These are phyloP conservation scores for Chalcosyrphus nemorum DNA, from an alignment of 2,888 invertebrate species.

Conservation along the genomic window DNA sequence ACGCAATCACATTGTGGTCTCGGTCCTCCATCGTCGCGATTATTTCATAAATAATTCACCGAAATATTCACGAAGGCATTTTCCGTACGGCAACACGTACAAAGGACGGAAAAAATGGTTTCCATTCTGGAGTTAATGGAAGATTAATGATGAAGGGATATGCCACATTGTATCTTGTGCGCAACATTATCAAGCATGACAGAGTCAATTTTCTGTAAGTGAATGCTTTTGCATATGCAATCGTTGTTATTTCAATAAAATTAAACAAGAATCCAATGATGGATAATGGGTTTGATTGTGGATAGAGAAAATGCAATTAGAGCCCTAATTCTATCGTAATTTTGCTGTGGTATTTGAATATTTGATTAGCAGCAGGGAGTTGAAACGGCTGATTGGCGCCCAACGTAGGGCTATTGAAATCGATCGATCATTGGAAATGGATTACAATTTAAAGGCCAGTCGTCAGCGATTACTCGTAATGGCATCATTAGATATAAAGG, in stretches of 20 bases:
- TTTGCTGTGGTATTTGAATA: not conserved
- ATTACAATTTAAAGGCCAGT: too few species aligned
- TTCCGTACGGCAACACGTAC: not conserved
- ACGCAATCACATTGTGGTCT: not conserved
- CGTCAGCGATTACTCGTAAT: too few species aligned
- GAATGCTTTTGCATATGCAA: not conserved
- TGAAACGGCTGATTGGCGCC: not conserved
- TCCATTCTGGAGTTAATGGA: not conserved
- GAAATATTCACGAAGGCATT: not conserved
- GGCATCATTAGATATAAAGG: too few species aligned
- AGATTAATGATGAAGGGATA: not conserved
- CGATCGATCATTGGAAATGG: too few species aligned
- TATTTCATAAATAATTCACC: conserved; percentile 39
- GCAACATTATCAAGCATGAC: not conserved
- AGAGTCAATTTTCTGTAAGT: not conserved
- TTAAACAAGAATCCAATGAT: not conserved
- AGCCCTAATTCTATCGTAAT: not conserved
- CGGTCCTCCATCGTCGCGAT: not conserved
- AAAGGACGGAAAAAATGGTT: not conserved
- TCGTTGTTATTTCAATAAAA: not conserved
- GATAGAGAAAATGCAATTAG: not conserved
- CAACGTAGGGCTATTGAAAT: not conserved
- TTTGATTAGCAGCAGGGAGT: not conserved
- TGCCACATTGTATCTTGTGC: not conserved
- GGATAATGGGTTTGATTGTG: not conserved